Evolutionary conservation across 2,888 invertebrate genomes (phyloP).

Genomic region (Tenodera sinensis): DNA sequence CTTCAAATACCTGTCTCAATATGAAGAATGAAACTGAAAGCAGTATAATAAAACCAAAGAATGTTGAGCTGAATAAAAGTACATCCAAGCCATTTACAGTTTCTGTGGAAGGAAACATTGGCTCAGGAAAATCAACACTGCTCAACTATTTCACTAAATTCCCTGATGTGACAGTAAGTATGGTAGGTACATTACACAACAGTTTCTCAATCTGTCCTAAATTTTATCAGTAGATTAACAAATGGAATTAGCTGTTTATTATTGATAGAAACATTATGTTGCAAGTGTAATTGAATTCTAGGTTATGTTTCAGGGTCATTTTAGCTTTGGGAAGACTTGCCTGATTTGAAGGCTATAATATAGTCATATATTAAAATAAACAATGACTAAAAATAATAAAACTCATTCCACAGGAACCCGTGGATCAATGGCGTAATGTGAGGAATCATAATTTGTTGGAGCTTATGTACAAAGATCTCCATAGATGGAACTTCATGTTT

Average conservation of each 20-base stretch:
- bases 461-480: constrained; percentile 49
- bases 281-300: too few relatives aligned
- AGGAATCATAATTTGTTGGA: constrained; percentile 68
- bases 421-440: constrained; percentile 79
- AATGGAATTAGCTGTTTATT: too few relatives aligned
- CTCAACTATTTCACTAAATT: constrained; percentile 44
- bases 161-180: constrained; percentile 44
- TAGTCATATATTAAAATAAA: neutral
- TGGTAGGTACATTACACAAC: constrained; percentile 38
- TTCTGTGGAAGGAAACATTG: constrained; percentile 49
- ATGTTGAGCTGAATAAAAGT: neutral
- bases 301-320: too few relatives aligned
- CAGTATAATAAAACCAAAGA: neutral
- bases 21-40: neutral
- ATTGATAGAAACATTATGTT: neutral
- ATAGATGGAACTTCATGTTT: constrained; percentile 50
- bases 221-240: too few relatives aligned
- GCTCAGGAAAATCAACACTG: constrained; percentile 48
- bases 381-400: neutral
- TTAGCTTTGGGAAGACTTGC: too few relatives aligned
- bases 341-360: too few relatives aligned
- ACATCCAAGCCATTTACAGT: constrained; percentile 42
- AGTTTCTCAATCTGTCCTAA: neutral
- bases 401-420: constrained; percentile 61
- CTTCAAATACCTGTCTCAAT: neutral